Percentiles rank a stretch among this genome's conserved stretches.
Evolutionary conservation across 2,113 vertebrate species (phyloP).

Genomic region (Spilogale gracilis): DNA sequence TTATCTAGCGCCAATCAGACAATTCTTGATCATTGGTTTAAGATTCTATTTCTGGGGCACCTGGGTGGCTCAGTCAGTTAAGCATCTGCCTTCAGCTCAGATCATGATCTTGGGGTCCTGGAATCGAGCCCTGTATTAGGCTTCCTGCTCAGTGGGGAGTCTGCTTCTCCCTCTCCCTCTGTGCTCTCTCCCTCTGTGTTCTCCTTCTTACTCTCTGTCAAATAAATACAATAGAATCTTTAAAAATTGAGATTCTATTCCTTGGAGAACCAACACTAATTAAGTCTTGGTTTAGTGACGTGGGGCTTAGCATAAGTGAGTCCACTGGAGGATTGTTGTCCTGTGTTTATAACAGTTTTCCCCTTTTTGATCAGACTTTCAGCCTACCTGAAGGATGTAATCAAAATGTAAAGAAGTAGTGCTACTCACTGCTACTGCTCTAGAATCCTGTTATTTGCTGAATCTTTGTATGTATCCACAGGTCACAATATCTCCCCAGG

Average conservation of each 20-base stretch:
- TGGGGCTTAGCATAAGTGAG: background rate
- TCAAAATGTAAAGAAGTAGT: background rate
- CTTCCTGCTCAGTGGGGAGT: background rate
- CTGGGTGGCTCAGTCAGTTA: background rate
- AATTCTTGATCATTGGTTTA: background rate
- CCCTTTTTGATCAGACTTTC: background rate
- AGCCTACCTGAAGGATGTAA: background rate
- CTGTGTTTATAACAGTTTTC: background rate
- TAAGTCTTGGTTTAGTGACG: background rate
- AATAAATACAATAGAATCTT: background rate
- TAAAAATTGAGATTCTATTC: background rate
- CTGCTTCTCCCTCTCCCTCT: no score
- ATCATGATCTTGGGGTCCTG: background rate
- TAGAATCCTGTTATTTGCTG: background rate
- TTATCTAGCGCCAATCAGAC: background rate
- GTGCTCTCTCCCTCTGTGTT: background rate
- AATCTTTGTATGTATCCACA: background rate
- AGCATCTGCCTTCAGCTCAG: background rate
- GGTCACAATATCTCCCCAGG: background rate
- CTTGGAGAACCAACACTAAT: background rate
- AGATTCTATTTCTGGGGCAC: background rate
- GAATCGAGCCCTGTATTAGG: fast-evolving
- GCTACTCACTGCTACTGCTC: background rate
- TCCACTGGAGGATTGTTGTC: background rate
- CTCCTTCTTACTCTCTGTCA: background rate